A percentile compares a stretch with the other conserved stretches of the same genome.
phyloP scores from a whole-genome alignment of 2,113 vertebrate species.

The Orcinus orca region DNA sequence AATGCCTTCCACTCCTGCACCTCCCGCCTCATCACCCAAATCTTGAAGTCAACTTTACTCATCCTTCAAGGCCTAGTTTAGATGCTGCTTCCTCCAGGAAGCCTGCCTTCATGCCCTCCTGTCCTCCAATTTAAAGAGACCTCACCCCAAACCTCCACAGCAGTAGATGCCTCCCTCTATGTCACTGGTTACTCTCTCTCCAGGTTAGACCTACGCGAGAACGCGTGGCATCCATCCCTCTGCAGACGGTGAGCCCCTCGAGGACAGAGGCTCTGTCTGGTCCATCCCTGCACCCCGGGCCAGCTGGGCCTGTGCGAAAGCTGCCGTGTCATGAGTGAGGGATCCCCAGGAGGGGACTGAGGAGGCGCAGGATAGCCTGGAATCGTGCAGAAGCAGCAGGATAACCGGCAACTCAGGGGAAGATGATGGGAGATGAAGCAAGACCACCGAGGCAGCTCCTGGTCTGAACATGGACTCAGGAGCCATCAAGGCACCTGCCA shows the following conservation, averaged over 20 bases:
- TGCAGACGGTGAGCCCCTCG: rapidly evolving
- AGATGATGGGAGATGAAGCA: not conserved
- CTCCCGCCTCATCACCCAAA: rapidly evolving
- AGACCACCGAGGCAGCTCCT: rapidly evolving
- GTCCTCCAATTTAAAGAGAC: not conserved
- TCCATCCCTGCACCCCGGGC: rapidly evolving
- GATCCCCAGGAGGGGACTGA: not conserved
- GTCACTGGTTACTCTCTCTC: not conserved
- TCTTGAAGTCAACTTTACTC: not conserved
- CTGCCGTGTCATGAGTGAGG: rapidly evolving
- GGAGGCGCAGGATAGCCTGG: rapidly evolving
- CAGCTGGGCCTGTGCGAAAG: rapidly evolving
- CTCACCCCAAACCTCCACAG: no score
- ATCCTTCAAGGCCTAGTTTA: not conserved
- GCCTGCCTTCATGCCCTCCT: not conserved
- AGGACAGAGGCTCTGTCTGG: not conserved
- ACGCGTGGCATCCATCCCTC: rapidly evolving
- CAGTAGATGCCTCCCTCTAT: not conserved
- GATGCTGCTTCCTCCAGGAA: not conserved
- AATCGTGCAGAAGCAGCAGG: rapidly evolving
- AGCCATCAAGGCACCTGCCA: rapidly evolving
- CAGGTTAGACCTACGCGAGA: not conserved
- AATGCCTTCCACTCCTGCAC: no score
- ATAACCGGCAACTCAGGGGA: rapidly evolving
- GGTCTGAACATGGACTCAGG: not conserved